Base-by-base conservation (phyloP, 2,888 invertebrate species). In the Drosophila testacea region DNA sequence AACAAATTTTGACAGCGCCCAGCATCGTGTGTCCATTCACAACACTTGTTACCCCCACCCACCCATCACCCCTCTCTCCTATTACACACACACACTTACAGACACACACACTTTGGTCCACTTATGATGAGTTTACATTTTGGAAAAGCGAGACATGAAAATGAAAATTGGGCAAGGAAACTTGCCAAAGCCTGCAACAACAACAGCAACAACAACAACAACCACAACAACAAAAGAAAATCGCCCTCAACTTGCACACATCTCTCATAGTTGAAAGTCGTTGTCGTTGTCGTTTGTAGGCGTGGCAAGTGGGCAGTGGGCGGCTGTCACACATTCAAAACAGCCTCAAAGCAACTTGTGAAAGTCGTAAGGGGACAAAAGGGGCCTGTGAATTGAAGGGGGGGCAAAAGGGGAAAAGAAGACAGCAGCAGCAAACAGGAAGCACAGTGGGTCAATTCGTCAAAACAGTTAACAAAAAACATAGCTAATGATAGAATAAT, bases 71-170 rank as follows among this genome's bases (percentile, higher is more conserved):
- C 41, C 6, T 3, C 32, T 13, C 7, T 0, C 55, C 6, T 30
- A 30, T 7, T 16, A 32, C 48, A 11, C 46, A 16, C 13, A 13
- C 47, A 39, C 39, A 50, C 70, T 41, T 13, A 30, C 11, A 41
- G 52, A 16, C 13, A 16, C 51, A 54, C 47, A 52, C 51, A 46
- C 54, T 65, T 56, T 83, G 89, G 87, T 87, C 89, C 85, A 85
- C 85, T 85, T 89, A 89, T 85, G 85, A 85, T 85, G 85, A 85
- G 89, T 85, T 85, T 89, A 89, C 89, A 89, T 85, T 85, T 85
- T 85, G 72, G 73, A 69, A 74, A 64, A 68, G 72, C 81, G 78
- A 77, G 75, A 79, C 81, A 81, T 79, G 79, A 81, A 81, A 79
- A 81, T 80, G 81, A 85, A 85, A 85, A 85, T 89, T 83, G 81